These are phyloP conservation scores for Dolichotis patagonum DNA, from an alignment of 2,113 vertebrate genomes.

Conservation along the genomic window DNA sequence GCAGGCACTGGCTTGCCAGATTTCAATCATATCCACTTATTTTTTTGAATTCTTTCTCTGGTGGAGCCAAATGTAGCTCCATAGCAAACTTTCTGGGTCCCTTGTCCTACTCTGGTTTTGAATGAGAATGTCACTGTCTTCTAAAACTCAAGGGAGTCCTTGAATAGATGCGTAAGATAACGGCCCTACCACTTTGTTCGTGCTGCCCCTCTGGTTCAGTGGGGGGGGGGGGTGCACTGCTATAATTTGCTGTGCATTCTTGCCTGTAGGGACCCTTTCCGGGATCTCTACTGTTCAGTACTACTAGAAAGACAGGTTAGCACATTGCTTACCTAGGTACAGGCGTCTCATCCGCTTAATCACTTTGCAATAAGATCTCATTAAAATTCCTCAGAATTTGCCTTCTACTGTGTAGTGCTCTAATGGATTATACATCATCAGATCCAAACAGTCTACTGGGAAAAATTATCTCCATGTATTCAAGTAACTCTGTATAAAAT, in stretches of 20 bases:
- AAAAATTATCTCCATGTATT: not conserved
- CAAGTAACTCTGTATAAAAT: not conserved
- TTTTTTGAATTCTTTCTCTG: not conserved
- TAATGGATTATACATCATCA: not conserved
- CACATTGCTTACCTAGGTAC: not conserved
- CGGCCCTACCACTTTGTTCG: not conserved
- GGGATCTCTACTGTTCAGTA: not conserved
- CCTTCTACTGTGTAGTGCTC: not conserved
- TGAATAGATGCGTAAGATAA: not conserved
- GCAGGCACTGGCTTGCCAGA: not conserved
- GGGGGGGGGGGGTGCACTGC: not conserved
- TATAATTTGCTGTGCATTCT: not conserved
- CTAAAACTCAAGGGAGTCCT: not conserved
- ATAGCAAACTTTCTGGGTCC: not conserved
- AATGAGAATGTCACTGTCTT: not conserved
- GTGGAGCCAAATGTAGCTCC: not conserved
- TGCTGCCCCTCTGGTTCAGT: accelerated
- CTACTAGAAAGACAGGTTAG: not conserved
- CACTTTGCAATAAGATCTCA: conserved; percentile 9
- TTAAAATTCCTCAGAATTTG: not conserved
- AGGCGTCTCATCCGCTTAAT: not conserved
- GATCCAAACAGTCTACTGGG: not conserved
- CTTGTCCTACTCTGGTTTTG: not conserved
- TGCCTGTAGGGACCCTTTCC: not conserved
- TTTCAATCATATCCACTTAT: not conserved